A percentile compares a stretch with the other conserved stretches of the same genome.
These are phyloP conservation scores for Neopipo cinnamomea DNA, from an alignment of 2,113 vertebrate species.

Conservation along the genomic window DNA sequence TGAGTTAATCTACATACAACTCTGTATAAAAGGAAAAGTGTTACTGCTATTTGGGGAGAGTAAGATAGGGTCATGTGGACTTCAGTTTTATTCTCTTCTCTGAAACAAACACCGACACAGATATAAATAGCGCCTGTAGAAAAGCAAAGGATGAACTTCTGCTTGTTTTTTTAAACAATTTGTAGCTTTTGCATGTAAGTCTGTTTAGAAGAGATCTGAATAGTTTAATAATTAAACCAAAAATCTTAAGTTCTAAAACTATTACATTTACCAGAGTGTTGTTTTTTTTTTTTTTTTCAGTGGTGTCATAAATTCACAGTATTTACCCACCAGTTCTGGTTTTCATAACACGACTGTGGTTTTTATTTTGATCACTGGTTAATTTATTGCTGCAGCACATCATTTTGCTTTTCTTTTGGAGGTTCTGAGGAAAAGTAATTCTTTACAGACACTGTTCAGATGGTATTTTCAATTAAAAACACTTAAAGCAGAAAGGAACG, in stretches of 20 bases:
- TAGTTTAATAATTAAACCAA: constrained; percentile 38
- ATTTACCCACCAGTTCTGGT: constrained; percentile 54
- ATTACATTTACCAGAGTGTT: constrained; percentile 25
- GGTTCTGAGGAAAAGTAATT: constrained; percentile 60
- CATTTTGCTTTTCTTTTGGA: constrained; percentile 55
- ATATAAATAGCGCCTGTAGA: constrained; percentile 51
- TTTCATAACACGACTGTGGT: constrained; percentile 58
- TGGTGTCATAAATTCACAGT: constrained; percentile 42
- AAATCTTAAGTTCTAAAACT: not conserved
- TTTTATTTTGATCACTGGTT: constrained; percentile 60
- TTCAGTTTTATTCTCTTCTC: constrained; percentile 39
- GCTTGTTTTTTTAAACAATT: not conserved
- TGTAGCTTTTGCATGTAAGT: constrained; percentile 5
- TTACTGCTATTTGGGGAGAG: constrained; percentile 15
- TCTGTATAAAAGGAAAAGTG: not conserved
- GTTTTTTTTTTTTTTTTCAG: constrained; percentile 26
- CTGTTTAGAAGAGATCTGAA: constrained; percentile 6
- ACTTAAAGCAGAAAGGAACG: constrained; percentile 52
- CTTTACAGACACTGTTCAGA: constrained; percentile 58
- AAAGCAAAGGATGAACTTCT: constrained; percentile 24
- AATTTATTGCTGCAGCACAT: constrained; percentile 60
- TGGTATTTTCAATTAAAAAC: constrained; percentile 66
- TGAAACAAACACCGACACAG: constrained; percentile 20
- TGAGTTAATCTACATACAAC: not conserved
- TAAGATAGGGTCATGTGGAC: not conserved